Base-by-base conservation (phyloP, 2,888 invertebrate genomes). In the Cephus pygmeus region DNA sequence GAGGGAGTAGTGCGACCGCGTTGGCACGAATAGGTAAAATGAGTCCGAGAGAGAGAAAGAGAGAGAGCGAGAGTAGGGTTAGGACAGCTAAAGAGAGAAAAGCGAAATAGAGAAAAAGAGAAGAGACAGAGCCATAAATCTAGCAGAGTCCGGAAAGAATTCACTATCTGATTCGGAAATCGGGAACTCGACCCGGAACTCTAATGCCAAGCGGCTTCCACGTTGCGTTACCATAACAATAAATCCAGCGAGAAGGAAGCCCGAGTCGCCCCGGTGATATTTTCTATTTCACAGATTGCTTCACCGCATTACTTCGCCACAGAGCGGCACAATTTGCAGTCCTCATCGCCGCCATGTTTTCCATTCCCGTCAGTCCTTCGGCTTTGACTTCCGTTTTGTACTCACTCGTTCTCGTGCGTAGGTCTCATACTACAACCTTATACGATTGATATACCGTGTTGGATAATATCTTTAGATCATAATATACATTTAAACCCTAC, bases 201-300 rank as follows among this genome's bases (percentile, higher is more conserved):
- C 84, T 84, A 84, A 83, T 84, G 85, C 85, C 86, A 87, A 86
- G 81, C 84, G 81, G 85, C 84, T 87, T 87, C 86, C 87, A 87
- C 82, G 81, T 86, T 85, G 85, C 86, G 86, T 87, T 87, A 87
- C 85, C 86, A 85, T 88, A 87, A 86, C 85, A 83, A 87, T 88
- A 88, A 87, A 88, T 88, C 82, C 81, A 79, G 77, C 80, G 83
- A 79, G 81, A 80, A 83, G 81, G 81, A 85, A 83, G 81, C 82
- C 71, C 77, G 79, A 77, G 69, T 75, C 78, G 79, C 81, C 75
- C 56, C 77, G 74, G 77, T 77, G 84, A 83, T 85, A 84, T 83
- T 82, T 85, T 84, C 84, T 82, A 84, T 82, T 81, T 81, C 81
- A 82, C 82, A 84, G 84, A 86, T 85, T 86, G 84, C 82, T 81